Evolutionary conservation across 2,797 vertebrate genomes (phyloP).

Genomic region (Remorina albescens): DNA sequence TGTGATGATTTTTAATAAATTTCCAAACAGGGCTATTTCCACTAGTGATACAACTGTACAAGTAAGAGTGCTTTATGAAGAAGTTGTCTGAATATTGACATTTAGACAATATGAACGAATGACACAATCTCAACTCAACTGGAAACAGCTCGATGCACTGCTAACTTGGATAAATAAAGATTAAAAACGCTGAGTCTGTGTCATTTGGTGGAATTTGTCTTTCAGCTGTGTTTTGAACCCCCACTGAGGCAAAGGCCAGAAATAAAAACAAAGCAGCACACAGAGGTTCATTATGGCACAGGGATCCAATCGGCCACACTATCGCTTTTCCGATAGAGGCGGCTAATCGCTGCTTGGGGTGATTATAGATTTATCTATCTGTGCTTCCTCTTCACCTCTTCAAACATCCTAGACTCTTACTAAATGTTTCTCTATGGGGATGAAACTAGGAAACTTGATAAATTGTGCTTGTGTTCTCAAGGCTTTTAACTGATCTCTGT

Average conservation of each 20-base stretch:
- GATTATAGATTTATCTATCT: conserved; percentile 74
- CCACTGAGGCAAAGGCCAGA: conserved; percentile 20
- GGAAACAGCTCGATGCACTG: too few species aligned
- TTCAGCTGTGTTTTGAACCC: neutral
- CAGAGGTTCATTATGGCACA: conserved; percentile 54
- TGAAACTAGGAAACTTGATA: conserved; percentile 45
- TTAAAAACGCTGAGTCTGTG: neutral
- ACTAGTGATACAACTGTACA: too few species aligned
- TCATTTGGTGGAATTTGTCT: conserved; percentile 16
- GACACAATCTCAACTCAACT: neutral
- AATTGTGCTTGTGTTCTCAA: conserved; percentile 33
- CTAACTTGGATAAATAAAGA: neutral
- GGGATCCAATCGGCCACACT: conserved; percentile 52
- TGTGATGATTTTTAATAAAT: too few species aligned
- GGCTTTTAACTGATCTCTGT: conserved; percentile 49
- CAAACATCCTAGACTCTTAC: conserved; percentile 64
- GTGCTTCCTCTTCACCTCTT: conserved; percentile 64
- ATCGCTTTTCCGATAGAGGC: conserved; percentile 62
- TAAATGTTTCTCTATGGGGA: conserved; percentile 68
- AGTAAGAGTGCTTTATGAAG: too few species aligned
- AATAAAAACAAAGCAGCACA: conserved; percentile 53
- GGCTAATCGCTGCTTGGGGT: conserved; percentile 59
- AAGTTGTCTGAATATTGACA: neutral
- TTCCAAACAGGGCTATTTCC: too few species aligned
- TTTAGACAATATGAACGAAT: neutral